Conservation (phyloP, 2,113 vertebrate genomes). For the Nycticryphes semicollaris region DNA sequence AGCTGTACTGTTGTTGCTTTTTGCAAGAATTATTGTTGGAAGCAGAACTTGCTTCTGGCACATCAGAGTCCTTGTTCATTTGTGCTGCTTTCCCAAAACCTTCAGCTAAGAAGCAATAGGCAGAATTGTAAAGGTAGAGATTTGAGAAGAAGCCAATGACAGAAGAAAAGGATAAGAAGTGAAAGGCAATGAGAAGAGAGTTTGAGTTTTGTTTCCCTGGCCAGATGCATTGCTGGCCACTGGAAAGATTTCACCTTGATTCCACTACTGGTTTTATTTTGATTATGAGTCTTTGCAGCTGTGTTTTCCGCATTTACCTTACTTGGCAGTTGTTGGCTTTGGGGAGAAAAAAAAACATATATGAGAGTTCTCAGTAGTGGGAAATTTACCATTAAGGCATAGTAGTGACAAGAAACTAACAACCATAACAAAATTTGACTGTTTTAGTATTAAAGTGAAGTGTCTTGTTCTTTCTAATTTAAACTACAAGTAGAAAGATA, state of each 20-base stretch:
- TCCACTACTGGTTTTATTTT: neutral
- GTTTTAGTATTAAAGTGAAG: neutral
- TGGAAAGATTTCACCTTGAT: neutral
- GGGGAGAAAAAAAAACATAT: neutral
- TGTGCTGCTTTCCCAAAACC: neutral
- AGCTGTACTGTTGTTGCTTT: neutral
- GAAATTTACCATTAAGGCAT: neutral
- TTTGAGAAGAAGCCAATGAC: neutral
- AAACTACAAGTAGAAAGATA: neutral
- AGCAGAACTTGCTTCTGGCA: neutral
- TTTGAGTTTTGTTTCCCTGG: neutral
- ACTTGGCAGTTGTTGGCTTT: neutral
- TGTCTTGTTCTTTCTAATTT: neutral
- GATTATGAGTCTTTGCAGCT: neutral
- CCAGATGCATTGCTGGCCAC: neutral
- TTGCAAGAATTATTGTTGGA: neutral
- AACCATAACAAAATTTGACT: neutral
- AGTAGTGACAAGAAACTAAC: neutral
- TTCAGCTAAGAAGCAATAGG: neutral
- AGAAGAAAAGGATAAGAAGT: neutral
- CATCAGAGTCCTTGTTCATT: constrained; percentile 12
- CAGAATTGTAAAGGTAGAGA: neutral
- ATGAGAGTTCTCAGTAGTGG: neutral
- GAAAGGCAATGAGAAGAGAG: neutral
- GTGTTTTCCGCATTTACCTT: neutral